phyloP scores from a whole-genome alignment of 2,113 vertebrate species.

The Dromiciops gliroides region DNA sequence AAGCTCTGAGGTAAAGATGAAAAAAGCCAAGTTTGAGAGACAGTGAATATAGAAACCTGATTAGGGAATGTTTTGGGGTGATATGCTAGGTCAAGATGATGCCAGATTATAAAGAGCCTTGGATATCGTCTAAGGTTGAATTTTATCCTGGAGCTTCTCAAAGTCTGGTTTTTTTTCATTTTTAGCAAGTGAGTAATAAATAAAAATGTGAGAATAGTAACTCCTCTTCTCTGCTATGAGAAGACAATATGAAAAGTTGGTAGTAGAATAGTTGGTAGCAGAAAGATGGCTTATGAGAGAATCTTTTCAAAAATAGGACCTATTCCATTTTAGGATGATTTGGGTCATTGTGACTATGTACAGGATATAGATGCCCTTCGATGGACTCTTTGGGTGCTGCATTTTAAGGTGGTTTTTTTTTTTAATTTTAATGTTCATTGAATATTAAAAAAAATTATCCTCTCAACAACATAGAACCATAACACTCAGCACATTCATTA shows the following conservation, averaged over 20 bases:
- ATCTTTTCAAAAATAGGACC: not conserved
- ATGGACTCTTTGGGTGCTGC: not conserved
- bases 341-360: no score
- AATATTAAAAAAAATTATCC: not conserved
- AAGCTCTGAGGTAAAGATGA: not conserved
- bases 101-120: not conserved
- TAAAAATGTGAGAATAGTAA: not conserved
- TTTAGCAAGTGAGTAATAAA: not conserved
- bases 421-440: not conserved
- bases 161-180: not conserved
- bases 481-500: not conserved
- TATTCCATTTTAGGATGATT: no score
- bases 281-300: not conserved
- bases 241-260: not conserved
- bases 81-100: not conserved
- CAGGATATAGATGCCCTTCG: no score
- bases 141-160: not conserved
- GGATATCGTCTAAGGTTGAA: not conserved
- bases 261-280: not conserved
- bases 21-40: not conserved
- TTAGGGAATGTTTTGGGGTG: not conserved
- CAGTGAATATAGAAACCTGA: not conserved
- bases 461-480: not conserved
- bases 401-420: not conserved
- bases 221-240: not conserved